Conservation (phyloP, 2,113 vertebrate genomes). For the Callipepla squamata region DNA sequence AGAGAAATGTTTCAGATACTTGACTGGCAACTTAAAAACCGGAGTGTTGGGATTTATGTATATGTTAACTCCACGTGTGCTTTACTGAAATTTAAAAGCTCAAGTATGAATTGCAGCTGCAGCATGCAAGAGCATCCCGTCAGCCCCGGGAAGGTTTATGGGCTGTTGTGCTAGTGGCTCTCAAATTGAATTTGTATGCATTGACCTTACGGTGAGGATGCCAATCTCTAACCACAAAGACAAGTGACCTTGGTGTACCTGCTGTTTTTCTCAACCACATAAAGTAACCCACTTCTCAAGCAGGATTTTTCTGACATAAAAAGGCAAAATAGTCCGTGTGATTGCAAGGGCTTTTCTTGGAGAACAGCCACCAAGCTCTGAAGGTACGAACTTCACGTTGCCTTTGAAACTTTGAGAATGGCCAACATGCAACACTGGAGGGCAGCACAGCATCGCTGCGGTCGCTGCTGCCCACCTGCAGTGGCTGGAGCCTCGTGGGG, state of each 20-base stretch:
- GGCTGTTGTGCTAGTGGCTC: background rate
- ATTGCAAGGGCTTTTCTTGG: background rate
- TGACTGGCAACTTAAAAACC: background rate
- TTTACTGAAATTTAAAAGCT: background rate
- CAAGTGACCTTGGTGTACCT: background rate
- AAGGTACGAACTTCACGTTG: background rate
- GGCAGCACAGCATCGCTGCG: background rate
- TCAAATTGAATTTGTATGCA: background rate
- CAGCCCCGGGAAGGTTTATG: background rate
- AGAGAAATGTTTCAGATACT: background rate
- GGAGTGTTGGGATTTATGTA: background rate
- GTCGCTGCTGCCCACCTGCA: background rate
- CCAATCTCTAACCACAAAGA: background rate
- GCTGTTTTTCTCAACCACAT: background rate
- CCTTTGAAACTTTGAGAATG: background rate
- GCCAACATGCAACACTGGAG: background rate
- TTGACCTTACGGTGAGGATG: background rate
- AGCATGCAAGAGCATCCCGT: fast-evolving
- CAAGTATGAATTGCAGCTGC: background rate
- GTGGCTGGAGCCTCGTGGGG: fast-evolving
- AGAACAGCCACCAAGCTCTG: background rate
- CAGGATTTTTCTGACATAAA: background rate
- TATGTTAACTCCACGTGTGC: background rate
- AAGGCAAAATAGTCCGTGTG: background rate
- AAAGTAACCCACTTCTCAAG: background rate